phyloP scores from a whole-genome alignment of 2,888 invertebrate genomes.

The Quadriops clusia region DNA sequence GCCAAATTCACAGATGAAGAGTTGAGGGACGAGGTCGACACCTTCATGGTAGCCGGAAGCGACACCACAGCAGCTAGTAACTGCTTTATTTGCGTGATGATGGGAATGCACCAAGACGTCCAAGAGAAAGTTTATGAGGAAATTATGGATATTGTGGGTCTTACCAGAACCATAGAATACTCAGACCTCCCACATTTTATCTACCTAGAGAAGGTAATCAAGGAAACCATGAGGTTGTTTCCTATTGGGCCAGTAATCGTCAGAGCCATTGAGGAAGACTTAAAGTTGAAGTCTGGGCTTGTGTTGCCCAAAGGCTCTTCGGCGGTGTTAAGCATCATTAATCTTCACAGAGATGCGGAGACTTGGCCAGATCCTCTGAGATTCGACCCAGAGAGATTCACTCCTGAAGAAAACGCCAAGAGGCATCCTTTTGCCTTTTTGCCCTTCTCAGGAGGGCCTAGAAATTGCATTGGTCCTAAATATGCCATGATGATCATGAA shows the following conservation, averaged over 20 bases:
- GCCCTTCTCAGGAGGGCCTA: conserved; percentile 37
- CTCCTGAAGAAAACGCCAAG: conserved; percentile 35
- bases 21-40: conserved; percentile 44
- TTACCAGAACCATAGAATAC: conserved; percentile 32
- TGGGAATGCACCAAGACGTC: conserved; percentile 23
- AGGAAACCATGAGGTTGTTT: too few species aligned
- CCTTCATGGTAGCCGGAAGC: conserved; percentile 45
- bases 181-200: conserved; percentile 35
- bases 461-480: conserved; percentile 39
- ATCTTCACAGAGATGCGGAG: too few species aligned
- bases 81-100: conserved; percentile 23
- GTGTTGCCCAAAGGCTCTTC: not conserved
- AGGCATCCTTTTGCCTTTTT: conserved; percentile 38
- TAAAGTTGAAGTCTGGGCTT: conserved; percentile 5
- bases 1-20: conserved; percentile 41
- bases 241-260: conserved; percentile 21
- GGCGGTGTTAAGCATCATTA: too few species aligned
- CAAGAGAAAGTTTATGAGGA: conserved; percentile 33
- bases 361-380: conserved; percentile 42
- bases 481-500: conserved; percentile 39
- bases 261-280: conserved; percentile 10
- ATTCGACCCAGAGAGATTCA: conserved; percentile 45
- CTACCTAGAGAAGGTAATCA: too few species aligned
- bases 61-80: too few species aligned
- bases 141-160: conserved; percentile 36